Base-by-base conservation (phyloP, 2,888 invertebrate genomes). In the Synanthedon vespiformis region DNA sequence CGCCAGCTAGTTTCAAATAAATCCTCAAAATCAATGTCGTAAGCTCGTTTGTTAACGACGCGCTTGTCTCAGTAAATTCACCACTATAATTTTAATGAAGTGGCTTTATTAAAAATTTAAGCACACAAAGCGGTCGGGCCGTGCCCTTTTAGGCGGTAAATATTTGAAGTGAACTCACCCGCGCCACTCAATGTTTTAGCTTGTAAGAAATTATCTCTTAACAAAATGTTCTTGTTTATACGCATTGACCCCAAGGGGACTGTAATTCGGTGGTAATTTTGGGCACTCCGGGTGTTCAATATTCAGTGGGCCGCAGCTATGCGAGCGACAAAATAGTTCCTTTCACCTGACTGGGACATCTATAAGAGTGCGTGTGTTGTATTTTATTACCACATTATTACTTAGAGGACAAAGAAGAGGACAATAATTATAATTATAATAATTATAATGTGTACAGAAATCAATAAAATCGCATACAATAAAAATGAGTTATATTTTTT, bases 241-340 rank as follows among this genome's bases (percentile, higher is more conserved):
- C 48, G 40, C 49, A 48, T 51, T 52, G 52, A 52, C 52, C 52
- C 40, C 44, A 4, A 44, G 44, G 44, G 44, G 44, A 10, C 34
- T 34, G 54, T 52, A 54, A 54, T 56, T 51, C 53, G 52, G 53
- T 51, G 53, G 40, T 54, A 56, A 56, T 56, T 53, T 22, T 40
- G 27, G 40, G n/a, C 51, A 44, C 48, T 50, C 27, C 40, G 13
- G 49, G 50, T 50, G 51, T 52, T 18, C 52, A 56, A 50, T 48
- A 52, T 44, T 44, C 13, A 48, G 50, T 16, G 40, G 50, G 48
- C 22, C 50, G 27, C 52, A 52, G 54, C 48, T 40, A 52, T 51
- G 50, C 44, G 44, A 14, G 13, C 12, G 44, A 13, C 34, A 34
- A 34, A n/a, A 34, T 34, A 34, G 10, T 34, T 34, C 34, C 2